These are phyloP conservation scores for Acromyrmex heyeri DNA, from an alignment of 1,140 invertebrate species.

Conservation along the genomic window DNA sequence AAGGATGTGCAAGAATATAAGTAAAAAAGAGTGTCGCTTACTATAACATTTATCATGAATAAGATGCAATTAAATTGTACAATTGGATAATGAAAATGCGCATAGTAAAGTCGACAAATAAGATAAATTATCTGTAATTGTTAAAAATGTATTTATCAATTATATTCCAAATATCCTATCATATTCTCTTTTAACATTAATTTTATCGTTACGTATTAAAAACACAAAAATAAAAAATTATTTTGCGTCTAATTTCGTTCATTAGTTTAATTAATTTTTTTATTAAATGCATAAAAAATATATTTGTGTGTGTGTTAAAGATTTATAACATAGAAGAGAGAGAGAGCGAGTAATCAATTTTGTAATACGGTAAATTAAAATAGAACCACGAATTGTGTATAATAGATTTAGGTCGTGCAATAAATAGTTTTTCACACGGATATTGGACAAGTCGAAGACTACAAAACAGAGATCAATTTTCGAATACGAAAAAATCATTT, in stretches of 20 bases:
- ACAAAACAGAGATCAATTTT: conserved; percentile 15
- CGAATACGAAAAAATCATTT: conserved; percentile 34
- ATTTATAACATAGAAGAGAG: neutral
- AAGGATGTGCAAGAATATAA: neutral
- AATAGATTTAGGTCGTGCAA: neutral
- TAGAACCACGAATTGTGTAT: neutral
- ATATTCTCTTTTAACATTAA: neutral
- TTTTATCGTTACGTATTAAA: neutral
- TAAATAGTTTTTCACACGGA: neutral
- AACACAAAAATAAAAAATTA: neutral
- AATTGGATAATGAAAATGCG: neutral
- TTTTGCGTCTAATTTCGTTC: neutral
- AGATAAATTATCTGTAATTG: neutral
- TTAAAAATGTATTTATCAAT: neutral
- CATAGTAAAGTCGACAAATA: neutral
- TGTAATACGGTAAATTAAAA: neutral
- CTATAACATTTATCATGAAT: neutral
- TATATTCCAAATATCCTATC: neutral
- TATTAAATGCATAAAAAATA: neutral
- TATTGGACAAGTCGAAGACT: neutral
- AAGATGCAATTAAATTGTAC: neutral
- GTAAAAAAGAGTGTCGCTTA: neutral
- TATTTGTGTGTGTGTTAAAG: neutral
- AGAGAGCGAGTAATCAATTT: neutral
- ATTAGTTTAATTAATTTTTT: neutral